Percentiles rank a stretch among this genome's conserved stretches.
These are phyloP conservation scores for Paedocypris micromegethes DNA, from an alignment of 2,797 vertebrate genomes.

Conservation along the genomic window DNA sequence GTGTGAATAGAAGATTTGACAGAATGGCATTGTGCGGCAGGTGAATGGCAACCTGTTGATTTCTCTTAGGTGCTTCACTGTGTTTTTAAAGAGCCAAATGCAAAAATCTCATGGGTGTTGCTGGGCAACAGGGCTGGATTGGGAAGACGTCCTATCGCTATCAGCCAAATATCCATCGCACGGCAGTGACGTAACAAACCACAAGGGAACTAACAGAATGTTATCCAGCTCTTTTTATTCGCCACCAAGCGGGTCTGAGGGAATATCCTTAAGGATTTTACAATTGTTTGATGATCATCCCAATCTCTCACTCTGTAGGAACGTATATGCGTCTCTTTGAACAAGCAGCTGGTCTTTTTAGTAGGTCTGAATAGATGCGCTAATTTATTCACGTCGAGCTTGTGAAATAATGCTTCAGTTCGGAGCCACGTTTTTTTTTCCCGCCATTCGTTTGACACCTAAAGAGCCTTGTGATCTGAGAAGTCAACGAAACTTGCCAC, in stretches of 20 bases:
- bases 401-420: slow-evolving; percentile 6
- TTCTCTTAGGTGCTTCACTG: slow-evolving; percentile 22
- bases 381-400: slow-evolving; percentile 20
- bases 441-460: not conserved
- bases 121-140: slow-evolving; percentile 2
- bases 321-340: not conserved
- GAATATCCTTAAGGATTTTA: no score
- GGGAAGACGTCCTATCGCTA: slow-evolving; percentile 11
- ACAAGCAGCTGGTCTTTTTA: slow-evolving; percentile 14
- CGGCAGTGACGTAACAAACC: not conserved
- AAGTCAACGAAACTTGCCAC: no score
- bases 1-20: slow-evolving; percentile 7
- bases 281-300: no score
- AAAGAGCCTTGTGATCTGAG: no score
- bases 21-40: not conserved
- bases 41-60: slow-evolving; percentile 11
- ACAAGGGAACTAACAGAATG: not conserved
- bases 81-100: slow-evolving; percentile 16
- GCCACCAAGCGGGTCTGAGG: no score
- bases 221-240: not conserved
- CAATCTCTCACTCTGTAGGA: no score
- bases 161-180: not conserved
- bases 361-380: slow-evolving; percentile 7
- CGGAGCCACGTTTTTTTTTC: slow-evolving; percentile 7
- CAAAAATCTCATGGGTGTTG: slow-evolving; percentile 19